Conservation (phyloP, 2,113 vertebrate genomes). For the Serilophus lunatus region DNA sequence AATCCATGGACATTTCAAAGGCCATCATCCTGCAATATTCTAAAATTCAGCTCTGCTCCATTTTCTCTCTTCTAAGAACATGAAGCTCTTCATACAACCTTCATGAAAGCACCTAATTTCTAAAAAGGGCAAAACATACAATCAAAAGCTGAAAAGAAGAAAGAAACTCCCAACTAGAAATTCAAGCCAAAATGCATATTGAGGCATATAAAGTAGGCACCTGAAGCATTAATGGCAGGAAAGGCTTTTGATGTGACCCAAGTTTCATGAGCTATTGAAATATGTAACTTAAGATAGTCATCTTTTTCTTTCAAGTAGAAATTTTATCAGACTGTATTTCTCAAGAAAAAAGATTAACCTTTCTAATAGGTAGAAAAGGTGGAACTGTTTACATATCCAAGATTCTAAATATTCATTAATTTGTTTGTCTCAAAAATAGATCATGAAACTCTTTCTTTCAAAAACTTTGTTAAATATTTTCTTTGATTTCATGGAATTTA, state of each 20-base stretch:
- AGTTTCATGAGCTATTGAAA: neutral
- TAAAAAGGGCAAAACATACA: neutral
- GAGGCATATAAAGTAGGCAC: neutral
- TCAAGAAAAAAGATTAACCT: neutral
- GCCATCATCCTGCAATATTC: neutral
- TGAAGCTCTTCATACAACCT: neutral
- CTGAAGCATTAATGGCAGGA: neutral
- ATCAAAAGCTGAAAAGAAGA: neutral
- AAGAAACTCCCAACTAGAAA: neutral
- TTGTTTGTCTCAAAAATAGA: neutral
- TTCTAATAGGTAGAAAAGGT: neutral
- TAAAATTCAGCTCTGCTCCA: neutral
- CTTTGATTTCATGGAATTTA: constrained; percentile 5
- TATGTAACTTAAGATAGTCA: neutral
- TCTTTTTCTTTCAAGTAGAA: neutral
- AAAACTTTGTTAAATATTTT: neutral
- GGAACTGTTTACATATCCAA: neutral
- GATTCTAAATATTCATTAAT: neutral
- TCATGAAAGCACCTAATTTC: neutral
- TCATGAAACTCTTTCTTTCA: constrained; percentile 1
- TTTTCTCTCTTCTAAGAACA: neutral
- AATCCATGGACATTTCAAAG: neutral
- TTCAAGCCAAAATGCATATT: neutral
- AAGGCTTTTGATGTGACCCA: neutral
- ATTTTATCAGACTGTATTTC: neutral